Base-by-base conservation (phyloP, 2,888 invertebrate species). In the Polyploca ridens region DNA sequence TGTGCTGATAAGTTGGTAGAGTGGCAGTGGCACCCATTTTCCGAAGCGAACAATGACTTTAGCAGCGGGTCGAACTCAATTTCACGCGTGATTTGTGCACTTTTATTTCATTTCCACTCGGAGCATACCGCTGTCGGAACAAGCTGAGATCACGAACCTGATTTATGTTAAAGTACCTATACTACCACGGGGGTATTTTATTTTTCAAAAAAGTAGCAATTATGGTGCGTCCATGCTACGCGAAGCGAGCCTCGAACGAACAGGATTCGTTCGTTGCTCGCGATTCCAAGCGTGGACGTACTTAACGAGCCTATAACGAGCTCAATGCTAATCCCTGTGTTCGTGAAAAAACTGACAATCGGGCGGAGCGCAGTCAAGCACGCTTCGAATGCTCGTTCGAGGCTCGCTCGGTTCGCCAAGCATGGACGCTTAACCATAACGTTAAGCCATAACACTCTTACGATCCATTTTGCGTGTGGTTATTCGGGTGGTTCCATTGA, bases 51-150 rank as follows among this genome's bases (percentile, higher is more conserved):
- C 89, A 89, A 88, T 88, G 86, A 86, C 87, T 88, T 85, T 81
- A 84, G 84, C 81, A 72, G 68, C 79, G 86, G 87, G 78, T 87
- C 87, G 87, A 91, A 92, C 86, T 90, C 92, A 90, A 93, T 93
- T 93, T 93, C 91, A 93, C 92, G 93, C 90, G 90, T 91, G 91
- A 91, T 93, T 91, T 91, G 87, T 88, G 84, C 84, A 86, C 85
- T 90, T 90, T 91, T 90, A 91, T 90, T 91, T 90, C 87, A 87
- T 91, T 91, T 84, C 86, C 84, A 89, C 84, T 85, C 74, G 74
- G 73, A 78, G 74, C 79, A 79, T 82, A 84, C 79, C 76, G 75
- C 75, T 81, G 79, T 82, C 81, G 82, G 76, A 76, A 80, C 75
- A 77, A 71, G 72, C 70, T 69, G 66, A 77, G 75, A 76, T 77